Evolutionary conservation across 2,888 invertebrate genomes (phyloP), one percentile per base, ranked within the genome.

Genomic region (Polylopha cassiicola): DNA sequence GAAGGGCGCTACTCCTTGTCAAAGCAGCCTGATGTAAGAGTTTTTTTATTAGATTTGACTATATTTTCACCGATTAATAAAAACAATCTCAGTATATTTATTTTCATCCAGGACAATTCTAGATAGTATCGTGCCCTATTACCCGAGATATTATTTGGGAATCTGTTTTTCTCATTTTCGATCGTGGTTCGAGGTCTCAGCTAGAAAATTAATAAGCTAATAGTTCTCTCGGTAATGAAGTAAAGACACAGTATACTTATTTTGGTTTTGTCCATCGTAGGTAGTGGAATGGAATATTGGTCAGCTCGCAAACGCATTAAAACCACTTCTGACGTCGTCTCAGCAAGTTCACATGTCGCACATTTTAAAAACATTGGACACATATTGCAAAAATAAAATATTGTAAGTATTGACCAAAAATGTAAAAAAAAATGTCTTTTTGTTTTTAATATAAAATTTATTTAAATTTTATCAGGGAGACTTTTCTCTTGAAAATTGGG

Each of bases 281-380:
- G 74, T 86, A 10, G 88, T 90, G 34, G 77, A 87, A 16, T 90
- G 90, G 90, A 91, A 91, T 56, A 81, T 90, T 48, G 70, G 78
- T 4, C 89, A 88, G 58, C 70, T 91, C 14, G 88, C 88, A 0
- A 87, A 86, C 53, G 87, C 89, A 21, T 60, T 91, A 13, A 77
- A 86, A 41, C 87, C 87, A 2, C 73, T 88, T 0, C 53, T 87
- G 14, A 74, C 68, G 1, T 58, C 81, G 0, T 74, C 82, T 0
- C 82, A 87, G 46, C 80, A 78, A 51, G 65, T 77, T 3, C 78
- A 86, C 42, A 66, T 82, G 67, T 68, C 77, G 0, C 78, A 79
- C 45, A 75, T 86, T 14, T 51, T 86, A 43, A 80, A 81, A 47
- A 80, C 79, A 3, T 58, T 86, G 49, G 85, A 82, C 31, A 78